Evolutionary conservation across 2,797 vertebrate genomes (phyloP), one percentile per base, ranked within the genome.

Genomic region (Balearica regulorum): DNA sequence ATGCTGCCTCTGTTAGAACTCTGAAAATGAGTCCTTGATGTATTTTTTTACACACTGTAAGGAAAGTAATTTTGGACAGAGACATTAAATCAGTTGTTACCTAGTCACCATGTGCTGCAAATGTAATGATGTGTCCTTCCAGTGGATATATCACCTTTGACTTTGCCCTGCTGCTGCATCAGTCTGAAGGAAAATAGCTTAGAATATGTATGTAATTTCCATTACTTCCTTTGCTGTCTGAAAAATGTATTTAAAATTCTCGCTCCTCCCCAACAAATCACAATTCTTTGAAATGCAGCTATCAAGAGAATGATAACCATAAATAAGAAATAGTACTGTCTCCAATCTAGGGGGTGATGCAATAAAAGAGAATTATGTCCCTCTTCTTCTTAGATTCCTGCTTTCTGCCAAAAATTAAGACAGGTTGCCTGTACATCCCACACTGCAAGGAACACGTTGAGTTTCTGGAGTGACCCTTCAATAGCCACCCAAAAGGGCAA

Each of bases 141-240:
- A 66, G 46, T 13, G 20, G 64, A 72, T 62, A 54, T 78, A 90
- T 93, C 84, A 78, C 88, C 87, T 82, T 94, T 95, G 41, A 93
- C 71, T 58, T 96, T 93, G 80, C 78, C 86, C 37, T 72, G 43
- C 31, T 95, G 92, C 46, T 26, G n/a, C 24, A 44, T 55, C 83
- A 95, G 68, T 71, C 90, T 94, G 77, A 69, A 29, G 21, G 41
- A 55, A 95, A 81, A 81, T 13, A 37, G 22, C 35, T 65, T 58
- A 39, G 71, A 93, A 33, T 57, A 90, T 39, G 31, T 54, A 53
- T n/a, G 31, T 16, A n/a, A 71, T 84, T 89, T 89, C 35, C 81
- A 81, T 35, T 70, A 62, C 10, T 81, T 90, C 24, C 10, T 70
- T 80, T 48, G 9, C 35, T 83, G 53, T 57, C 58, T 88, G 68